Conservation (phyloP, 2,113 vertebrate genomes). For the Rhinoptilus africanus region DNA sequence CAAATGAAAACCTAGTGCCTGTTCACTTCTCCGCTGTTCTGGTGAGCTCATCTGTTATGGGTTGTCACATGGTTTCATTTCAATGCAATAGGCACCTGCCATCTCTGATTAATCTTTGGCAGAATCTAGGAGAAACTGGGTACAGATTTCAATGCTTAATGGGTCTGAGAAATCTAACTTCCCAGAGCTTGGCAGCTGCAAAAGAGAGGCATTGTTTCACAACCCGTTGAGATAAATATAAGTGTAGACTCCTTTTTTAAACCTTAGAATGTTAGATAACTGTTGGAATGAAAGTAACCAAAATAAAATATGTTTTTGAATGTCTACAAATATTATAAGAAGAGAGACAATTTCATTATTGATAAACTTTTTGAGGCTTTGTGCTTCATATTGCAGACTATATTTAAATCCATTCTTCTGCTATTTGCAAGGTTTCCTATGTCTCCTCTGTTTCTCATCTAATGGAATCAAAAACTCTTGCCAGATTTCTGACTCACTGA, state of each 20-base stretch:
- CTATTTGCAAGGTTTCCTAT: slow-evolving; percentile 6
- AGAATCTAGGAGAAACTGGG: not conserved
- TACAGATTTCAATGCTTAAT: not conserved
- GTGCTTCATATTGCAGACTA: not conserved
- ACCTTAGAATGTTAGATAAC: not conserved
- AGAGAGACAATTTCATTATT: not conserved
- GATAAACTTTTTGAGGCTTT: not conserved
- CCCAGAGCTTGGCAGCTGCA: slow-evolving; percentile 23
- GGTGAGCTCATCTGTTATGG: not conserved
- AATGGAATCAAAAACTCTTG: not conserved
- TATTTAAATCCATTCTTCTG: not conserved
- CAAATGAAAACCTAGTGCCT: not conserved
- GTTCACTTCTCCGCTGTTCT: not conserved
- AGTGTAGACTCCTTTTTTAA: not conserved
- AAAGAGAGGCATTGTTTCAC: slow-evolving; percentile 2
- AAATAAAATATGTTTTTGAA: not conserved
- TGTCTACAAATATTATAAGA: not conserved
- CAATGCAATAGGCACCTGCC: not conserved
- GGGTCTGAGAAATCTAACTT: not conserved
- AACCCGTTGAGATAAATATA: not conserved
- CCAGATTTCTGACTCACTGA: slow-evolving; percentile 53
- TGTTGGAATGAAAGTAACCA: not conserved
- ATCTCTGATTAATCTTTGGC: not conserved
- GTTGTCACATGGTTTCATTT: not conserved
- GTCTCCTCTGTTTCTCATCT: slow-evolving; percentile 19